Conservation (phyloP, 2,888 invertebrate genomes). For the Papilio elwesi region DNA sequence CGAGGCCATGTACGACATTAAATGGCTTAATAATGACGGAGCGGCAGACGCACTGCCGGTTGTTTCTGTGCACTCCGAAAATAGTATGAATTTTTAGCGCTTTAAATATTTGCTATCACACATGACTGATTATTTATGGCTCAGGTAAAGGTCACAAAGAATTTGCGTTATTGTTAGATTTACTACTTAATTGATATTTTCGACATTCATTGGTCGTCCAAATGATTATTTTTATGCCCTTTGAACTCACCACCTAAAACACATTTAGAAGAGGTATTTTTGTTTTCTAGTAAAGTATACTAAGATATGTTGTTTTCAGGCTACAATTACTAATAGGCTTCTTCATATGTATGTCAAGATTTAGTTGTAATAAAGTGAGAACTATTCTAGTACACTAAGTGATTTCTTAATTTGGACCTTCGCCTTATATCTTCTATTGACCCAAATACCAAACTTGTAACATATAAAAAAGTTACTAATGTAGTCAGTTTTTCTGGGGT, state of each 20-base stretch:
- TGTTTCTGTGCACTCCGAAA: background rate
- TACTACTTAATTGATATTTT: too few species aligned
- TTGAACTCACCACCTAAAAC: too few species aligned
- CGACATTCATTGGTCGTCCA: too few species aligned
- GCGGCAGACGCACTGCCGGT: conserved; percentile 1
- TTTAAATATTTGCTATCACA: background rate
- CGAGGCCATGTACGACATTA: conserved; percentile 14
- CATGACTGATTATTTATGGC: conserved; percentile 1
- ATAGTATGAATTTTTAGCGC: background rate
- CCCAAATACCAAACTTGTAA: conserved; percentile 1
- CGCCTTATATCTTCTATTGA: background rate
- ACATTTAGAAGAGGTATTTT: too few species aligned
- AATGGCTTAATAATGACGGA: conserved; percentile 28
- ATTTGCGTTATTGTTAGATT: too few species aligned
- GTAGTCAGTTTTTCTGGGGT: background rate
- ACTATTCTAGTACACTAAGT: background rate
- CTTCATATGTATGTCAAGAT: background rate
- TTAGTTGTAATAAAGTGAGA: background rate
- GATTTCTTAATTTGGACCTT: background rate
- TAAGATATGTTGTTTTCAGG: too few species aligned
- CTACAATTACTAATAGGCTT: background rate
- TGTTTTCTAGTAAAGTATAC: too few species aligned
- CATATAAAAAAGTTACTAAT: conserved; percentile 4
- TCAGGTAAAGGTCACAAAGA: too few species aligned
- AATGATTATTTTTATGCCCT: too few species aligned